Evolutionary conservation across 2,113 vertebrate species (phyloP), one percentile per base, ranked within the genome.

Genomic region (Phaethornis superciliosus): DNA sequence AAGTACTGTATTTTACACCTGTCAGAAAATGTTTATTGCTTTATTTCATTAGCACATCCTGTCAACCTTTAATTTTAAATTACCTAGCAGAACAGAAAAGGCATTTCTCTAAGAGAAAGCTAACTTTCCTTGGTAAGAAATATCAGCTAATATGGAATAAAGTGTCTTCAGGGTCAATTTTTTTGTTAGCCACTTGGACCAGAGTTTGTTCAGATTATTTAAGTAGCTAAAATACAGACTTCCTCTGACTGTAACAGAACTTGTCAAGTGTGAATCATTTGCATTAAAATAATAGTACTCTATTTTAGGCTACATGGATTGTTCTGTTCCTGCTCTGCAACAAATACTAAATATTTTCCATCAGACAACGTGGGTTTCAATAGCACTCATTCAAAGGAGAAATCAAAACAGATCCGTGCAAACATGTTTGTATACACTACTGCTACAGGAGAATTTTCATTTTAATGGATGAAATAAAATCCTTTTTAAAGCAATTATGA

Each of bases 21-120:
- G 94, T 95, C 84, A 95, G 46, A 91, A 92, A 84, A 82, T 80
- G 71, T 81, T 96, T 96, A 94, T 85, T 94, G 84, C 91, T 97
- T 96, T 95, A 92, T 97, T 97, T 97, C 82, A 97, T 94, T 97
- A 96, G 90, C 56, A 78, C 55, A 46, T 94, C 47, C 78, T 95
- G 59, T 95, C 93, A 95, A 72, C 49, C 81, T 76, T 95, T 96
- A 95, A 95, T 96, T 93, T 91, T 70, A 79, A 94, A 86, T 96
- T 95, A 69, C 71, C 93, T 88, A 70, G 88, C 37, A 42, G 63
- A 74, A 94, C 49, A 78, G 67, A 83, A 49, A 51, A 87, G 59
- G 52, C 64, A 74, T 84, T 83, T 89, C 46, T 24, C 81, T 94
- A 42, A 47, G 22, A 63, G 26, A 75, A 28, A 89, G 20, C 71